phyloP scores from a whole-genome alignment of 2,888 invertebrate genomes.

The Metopia argyrocephala region DNA sequence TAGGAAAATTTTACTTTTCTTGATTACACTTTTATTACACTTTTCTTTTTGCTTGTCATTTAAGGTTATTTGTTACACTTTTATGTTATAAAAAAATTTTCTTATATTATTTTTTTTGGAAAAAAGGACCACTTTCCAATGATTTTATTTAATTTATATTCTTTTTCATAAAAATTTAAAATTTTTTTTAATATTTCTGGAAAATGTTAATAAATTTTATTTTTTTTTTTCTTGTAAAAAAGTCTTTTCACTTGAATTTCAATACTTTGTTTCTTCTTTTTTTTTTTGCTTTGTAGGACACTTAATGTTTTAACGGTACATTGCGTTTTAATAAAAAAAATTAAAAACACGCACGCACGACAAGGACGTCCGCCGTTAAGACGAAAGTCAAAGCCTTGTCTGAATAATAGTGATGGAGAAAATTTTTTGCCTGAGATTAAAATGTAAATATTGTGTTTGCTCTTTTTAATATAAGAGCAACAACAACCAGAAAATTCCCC shows the following conservation, averaged over 20 bases:
- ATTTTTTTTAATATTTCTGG: no score
- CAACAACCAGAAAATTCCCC: no score
- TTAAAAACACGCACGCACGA: constrained; percentile 60
- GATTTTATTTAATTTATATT: no score
- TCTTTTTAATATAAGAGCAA: background rate
- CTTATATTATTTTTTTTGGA: background rate
- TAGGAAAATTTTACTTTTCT: constrained; percentile 5
- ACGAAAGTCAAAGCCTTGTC: constrained; percentile 68
- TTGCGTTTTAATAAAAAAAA: constrained; percentile 55
- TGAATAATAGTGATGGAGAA: constrained; percentile 57
- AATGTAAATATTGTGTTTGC: background rate
- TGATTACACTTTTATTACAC: constrained; percentile 17
- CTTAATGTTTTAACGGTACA: constrained; percentile 50
- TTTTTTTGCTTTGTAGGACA: constrained; percentile 25
- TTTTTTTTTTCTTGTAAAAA: background rate
- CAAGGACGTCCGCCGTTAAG: constrained; percentile 67
- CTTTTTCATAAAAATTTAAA: no score
- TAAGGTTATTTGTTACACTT: background rate
- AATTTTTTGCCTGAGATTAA: constrained; percentile 35
- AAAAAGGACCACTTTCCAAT: background rate
- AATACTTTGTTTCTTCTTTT: constrained; percentile 5
- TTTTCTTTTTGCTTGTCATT: background rate
- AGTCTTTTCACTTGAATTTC: background rate
- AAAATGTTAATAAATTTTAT: background rate
- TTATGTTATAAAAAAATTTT: background rate